Evolutionary conservation across 2,888 invertebrate species (phyloP).

Genomic region (Melanotus villosus): DNA sequence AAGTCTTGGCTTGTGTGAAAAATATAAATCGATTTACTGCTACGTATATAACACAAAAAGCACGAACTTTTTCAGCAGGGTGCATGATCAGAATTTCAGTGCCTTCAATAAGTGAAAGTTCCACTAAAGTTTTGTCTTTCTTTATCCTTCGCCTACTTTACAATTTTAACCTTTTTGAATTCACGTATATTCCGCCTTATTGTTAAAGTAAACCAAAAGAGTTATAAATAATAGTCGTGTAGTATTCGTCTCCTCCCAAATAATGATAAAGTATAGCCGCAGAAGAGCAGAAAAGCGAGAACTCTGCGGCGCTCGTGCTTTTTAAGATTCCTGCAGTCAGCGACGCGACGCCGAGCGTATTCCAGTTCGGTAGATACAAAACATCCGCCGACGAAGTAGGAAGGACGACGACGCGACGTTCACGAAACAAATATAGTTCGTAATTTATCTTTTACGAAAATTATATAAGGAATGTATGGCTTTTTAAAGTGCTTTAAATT

Average conservation of each 20-base stretch:
- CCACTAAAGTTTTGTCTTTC: too few species aligned
- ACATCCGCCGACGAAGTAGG: conserved; percentile 12
- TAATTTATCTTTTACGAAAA: not conserved
- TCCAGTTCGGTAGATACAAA: conserved; percentile 24
- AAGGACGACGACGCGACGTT: conserved; percentile 14
- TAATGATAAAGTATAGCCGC: conserved; percentile 17
- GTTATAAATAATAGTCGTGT: conserved; percentile 4
- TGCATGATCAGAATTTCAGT: too few species aligned
- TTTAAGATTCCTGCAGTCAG: conserved; percentile 35
- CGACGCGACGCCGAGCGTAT: conserved; percentile 47
- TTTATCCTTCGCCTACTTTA: too few species aligned
- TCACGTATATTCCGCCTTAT: too few species aligned
- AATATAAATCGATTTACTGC: too few species aligned
- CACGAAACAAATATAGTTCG: not conserved
- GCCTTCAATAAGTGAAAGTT: too few species aligned
- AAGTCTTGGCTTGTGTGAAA: too few species aligned
- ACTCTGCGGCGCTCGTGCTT: conserved; percentile 20
- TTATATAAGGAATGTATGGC: not conserved
- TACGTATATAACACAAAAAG: too few species aligned
- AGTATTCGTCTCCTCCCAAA: conserved; percentile 7
- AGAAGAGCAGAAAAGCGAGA: conserved; percentile 26
- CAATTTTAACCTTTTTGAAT: too few species aligned
- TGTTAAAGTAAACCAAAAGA: too few species aligned
- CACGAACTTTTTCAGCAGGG: too few species aligned
- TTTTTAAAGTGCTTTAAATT: conserved; percentile 1